These are phyloP conservation scores for Deilephila elpenor DNA, from an alignment of 2,888 invertebrate genomes.

Conservation along the genomic window DNA sequence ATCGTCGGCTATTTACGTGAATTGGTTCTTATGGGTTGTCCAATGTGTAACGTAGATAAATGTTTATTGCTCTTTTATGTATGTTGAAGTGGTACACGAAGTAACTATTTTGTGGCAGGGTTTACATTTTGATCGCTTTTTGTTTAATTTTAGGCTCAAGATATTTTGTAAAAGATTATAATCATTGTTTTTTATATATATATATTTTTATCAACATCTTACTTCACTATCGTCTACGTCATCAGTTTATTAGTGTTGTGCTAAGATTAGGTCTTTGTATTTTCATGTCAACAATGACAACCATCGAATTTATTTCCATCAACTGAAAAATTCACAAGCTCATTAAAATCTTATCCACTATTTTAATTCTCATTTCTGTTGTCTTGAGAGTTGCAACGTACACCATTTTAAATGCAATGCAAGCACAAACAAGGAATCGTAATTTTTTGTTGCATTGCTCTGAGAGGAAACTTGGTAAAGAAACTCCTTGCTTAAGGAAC, in stretches of 20 bases:
- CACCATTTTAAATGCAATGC: background rate
- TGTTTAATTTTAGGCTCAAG: no score
- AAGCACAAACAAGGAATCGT: background rate
- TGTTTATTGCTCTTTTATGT: slow-evolving; percentile 50
- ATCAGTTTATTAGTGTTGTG: no score
- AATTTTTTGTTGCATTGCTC: background rate
- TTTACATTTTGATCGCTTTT: background rate
- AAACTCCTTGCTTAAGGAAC: background rate
- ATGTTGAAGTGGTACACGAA: background rate
- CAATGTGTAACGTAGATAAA: slow-evolving; percentile 50
- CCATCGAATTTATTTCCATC: no score
- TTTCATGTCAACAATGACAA: no score
- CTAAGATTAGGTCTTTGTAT: no score
- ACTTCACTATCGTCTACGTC: no score
- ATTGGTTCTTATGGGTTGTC: slow-evolving; percentile 51
- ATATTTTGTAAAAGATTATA: no score
- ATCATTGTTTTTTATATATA: no score
- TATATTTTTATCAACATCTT: no score
- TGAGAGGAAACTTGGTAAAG: background rate
- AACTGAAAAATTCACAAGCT: no score
- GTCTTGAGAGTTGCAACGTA: background rate
- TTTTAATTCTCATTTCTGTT: background rate
- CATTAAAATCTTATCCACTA: background rate
- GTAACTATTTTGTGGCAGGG: background rate
- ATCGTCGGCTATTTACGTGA: slow-evolving; percentile 51